A percentile compares a stretch with the other conserved stretches of the same genome.
These are phyloP conservation scores for Thymelicus lineola DNA, from an alignment of 2,888 invertebrate genomes.

Conservation along the genomic window DNA sequence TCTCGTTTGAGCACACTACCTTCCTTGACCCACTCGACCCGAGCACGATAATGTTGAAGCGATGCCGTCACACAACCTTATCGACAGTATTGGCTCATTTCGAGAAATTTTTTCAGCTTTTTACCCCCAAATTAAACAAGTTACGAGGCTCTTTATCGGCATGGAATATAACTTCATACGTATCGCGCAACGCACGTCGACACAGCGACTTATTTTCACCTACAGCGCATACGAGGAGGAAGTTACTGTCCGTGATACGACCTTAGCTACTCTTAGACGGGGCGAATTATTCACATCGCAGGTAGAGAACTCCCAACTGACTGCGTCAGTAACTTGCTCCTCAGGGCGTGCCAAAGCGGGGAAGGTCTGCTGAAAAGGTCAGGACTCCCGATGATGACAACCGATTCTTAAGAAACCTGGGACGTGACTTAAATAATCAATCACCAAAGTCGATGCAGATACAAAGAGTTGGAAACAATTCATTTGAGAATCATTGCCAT, in stretches of 20 bases:
- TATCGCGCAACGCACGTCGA: slow-evolving; percentile 23
- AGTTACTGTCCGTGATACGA: slow-evolving; percentile 11
- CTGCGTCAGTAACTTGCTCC: slow-evolving; percentile 10
- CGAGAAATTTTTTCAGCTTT: too few relatives aligned
- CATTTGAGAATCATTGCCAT: neutral
- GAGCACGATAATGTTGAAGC: neutral
- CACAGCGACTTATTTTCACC: slow-evolving; percentile 4
- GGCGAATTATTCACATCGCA: neutral
- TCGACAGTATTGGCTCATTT: too few relatives aligned
- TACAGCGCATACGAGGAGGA: slow-evolving; percentile 26
- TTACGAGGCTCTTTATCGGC: neutral
- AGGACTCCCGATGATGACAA: slow-evolving; percentile 4
- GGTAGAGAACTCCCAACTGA: neutral
- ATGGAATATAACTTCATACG: neutral
- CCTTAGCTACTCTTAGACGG: neutral
- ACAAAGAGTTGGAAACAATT: neutral
- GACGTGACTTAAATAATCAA: neutral
- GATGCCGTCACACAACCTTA: neutral
- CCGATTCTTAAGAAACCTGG: neutral
- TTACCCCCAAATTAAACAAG: neutral
- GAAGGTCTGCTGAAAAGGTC: slow-evolving; percentile 7
- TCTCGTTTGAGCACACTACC: neutral
- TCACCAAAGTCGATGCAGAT: neutral
- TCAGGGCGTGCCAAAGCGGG: slow-evolving; percentile 25
- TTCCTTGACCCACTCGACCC: neutral